These are phyloP conservation scores for Urocolius indicus DNA, from an alignment of 2,113 vertebrate species.

Conservation along the genomic window DNA sequence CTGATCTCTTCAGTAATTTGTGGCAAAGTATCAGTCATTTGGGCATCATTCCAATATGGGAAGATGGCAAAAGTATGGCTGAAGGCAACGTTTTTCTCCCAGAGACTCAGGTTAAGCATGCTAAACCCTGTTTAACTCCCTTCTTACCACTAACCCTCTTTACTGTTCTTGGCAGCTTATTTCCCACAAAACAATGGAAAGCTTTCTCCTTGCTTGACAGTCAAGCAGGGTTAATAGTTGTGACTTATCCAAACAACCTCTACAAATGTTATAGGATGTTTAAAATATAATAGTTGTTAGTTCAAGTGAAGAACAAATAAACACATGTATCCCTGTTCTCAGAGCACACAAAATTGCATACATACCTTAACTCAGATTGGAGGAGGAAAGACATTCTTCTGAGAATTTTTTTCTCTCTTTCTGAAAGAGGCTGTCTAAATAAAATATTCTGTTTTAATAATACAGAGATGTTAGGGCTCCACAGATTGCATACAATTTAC, in stretches of 20 bases:
- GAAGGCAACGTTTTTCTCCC: neutral
- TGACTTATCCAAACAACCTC: constrained; percentile 42
- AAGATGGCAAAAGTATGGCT: neutral
- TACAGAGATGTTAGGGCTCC: neutral
- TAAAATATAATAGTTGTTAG: constrained; percentile 11
- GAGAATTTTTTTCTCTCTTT: neutral
- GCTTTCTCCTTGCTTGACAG: neutral
- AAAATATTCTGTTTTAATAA: constrained; percentile 37
- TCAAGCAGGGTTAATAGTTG: neutral
- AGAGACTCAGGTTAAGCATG: neutral
- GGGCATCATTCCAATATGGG: neutral
- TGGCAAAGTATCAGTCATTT: neutral
- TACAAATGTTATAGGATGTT: neutral
- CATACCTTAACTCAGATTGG: neutral
- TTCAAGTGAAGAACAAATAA: constrained; percentile 15
- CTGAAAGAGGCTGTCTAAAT: neutral
- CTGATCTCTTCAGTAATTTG: neutral
- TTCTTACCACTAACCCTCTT: neutral
- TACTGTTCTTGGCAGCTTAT: neutral
- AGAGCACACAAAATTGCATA: neutral
- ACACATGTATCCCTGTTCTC: neutral
- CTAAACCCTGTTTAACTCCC: neutral
- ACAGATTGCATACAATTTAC: constrained; percentile 2
- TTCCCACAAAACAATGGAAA: neutral
- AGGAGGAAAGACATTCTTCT: neutral